These are phyloP conservation scores for Napeogenes inachia DNA, from an alignment of 2,888 invertebrate species.

Conservation along the genomic window DNA sequence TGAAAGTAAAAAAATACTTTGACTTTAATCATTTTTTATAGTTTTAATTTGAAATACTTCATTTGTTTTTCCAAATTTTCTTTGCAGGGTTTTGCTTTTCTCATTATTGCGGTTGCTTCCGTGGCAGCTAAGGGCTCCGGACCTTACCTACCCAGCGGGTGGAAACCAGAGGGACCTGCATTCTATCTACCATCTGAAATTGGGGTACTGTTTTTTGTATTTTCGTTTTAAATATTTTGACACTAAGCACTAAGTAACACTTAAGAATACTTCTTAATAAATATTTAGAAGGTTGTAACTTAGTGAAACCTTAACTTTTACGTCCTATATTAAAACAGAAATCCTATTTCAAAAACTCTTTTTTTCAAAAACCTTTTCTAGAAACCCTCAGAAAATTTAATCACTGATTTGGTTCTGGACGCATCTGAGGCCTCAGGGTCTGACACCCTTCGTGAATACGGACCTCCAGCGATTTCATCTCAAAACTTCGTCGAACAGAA, in stretches of 20 bases:
- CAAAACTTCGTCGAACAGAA: slow-evolving; percentile 42
- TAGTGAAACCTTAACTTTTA: not conserved
- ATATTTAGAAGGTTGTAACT: too few species aligned
- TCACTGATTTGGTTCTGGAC: slow-evolving; percentile 56
- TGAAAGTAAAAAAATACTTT: not conserved
- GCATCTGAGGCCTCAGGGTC: slow-evolving; percentile 68
- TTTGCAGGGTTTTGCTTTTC: slow-evolving; percentile 48
- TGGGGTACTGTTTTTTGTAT: slow-evolving; percentile 39
- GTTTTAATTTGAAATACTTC: not conserved
- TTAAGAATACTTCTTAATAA: too few species aligned
- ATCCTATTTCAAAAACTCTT: not conserved
- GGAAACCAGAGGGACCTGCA: slow-evolving; percentile 63
- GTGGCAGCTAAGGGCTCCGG: slow-evolving; percentile 58
- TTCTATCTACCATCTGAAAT: slow-evolving; percentile 61
- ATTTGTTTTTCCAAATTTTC: not conserved
- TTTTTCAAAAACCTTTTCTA: slow-evolving; percentile 30
- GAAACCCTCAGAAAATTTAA: slow-evolving; percentile 63
- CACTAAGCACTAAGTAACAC: too few species aligned
- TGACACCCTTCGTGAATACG: slow-evolving; percentile 70
- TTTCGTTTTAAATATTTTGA: not conserved
- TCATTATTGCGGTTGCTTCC: slow-evolving; percentile 47
- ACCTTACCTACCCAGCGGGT: slow-evolving; percentile 67
- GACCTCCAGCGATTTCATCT: slow-evolving; percentile 56
- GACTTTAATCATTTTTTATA: not conserved
- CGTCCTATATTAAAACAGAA: not conserved